Percentiles rank a stretch among this genome's conserved stretches.
Conservation (phyloP, 2,113 vertebrate species). For the Cynopterus brachyotis region DNA sequence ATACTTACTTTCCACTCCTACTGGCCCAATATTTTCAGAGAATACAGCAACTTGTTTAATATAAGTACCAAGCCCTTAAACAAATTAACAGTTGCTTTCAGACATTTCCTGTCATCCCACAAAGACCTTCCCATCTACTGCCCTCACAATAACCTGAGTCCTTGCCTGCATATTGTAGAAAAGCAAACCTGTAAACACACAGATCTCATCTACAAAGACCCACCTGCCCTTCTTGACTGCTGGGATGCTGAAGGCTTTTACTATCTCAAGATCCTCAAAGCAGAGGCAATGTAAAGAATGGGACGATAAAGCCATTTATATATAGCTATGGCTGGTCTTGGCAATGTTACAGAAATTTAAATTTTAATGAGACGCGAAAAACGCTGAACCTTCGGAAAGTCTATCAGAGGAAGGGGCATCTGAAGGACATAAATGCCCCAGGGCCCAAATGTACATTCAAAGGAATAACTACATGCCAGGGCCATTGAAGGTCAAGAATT, state of each 20-base stretch:
- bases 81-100: neutral
- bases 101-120: neutral
- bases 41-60: neutral
- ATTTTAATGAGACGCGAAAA: conserved; percentile 74
- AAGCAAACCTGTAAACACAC: neutral
- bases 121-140: neutral
- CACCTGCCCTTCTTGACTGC: neutral
- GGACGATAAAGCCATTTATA: conserved; percentile 41
- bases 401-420: conserved; percentile 47
- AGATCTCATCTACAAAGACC: neutral
- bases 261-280: neutral
- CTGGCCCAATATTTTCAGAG: neutral
- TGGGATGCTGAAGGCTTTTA: neutral
- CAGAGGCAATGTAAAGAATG: neutral
- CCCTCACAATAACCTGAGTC: neutral
- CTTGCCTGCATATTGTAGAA: neutral
- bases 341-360: conserved; percentile 63
- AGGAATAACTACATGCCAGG: neutral
- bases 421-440: conserved; percentile 60
- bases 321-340: conserved; percentile 25
- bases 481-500: conserved; percentile 32
- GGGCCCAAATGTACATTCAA: neutral
- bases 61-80: neutral
- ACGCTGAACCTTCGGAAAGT: conserved; percentile 63
- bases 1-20: neutral